A percentile compares a stretch with the other conserved stretches of the same genome.
These are phyloP conservation scores for Pseudococcus jackbeardsleyi DNA, from an alignment of 2,888 invertebrate genomes.

Conservation along the genomic window DNA sequence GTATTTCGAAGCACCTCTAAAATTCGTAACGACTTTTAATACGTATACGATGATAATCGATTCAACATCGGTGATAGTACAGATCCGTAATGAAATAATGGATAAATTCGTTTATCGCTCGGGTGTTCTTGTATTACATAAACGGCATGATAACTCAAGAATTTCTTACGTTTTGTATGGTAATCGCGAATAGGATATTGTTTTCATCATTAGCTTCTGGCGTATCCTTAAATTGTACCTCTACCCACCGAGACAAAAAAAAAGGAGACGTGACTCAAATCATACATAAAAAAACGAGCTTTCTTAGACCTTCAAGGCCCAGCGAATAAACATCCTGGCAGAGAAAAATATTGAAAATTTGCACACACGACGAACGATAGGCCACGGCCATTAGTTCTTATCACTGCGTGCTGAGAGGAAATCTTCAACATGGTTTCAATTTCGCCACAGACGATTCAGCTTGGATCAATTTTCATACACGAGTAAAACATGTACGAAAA, in stretches of 20 bases:
- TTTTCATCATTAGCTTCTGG: neutral
- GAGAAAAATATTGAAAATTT: constrained; percentile 19
- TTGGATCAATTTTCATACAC: neutral
- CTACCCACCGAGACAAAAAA: neutral
- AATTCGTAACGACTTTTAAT: neutral
- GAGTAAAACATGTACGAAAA: no score
- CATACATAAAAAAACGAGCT: neutral
- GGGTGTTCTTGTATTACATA: neutral
- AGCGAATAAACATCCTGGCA: neutral
- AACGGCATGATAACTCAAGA: neutral
- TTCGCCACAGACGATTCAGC: neutral
- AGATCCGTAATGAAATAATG: neutral
- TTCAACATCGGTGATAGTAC: neutral
- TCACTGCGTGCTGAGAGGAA: neutral
- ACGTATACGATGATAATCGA: constrained; percentile 2
- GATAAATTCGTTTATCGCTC: neutral
- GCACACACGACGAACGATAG: constrained; percentile 14
- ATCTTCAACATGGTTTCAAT: neutral
- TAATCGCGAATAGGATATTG: neutral
- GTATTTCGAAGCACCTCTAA: neutral
- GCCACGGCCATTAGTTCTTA: neutral
- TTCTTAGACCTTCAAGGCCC: constrained; percentile 21
- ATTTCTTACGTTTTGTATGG: neutral
- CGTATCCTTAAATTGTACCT: neutral
- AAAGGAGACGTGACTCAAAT: neutral